phyloP scores from a whole-genome alignment of 2,113 vertebrate species.

The Theropithecus gelada region DNA sequence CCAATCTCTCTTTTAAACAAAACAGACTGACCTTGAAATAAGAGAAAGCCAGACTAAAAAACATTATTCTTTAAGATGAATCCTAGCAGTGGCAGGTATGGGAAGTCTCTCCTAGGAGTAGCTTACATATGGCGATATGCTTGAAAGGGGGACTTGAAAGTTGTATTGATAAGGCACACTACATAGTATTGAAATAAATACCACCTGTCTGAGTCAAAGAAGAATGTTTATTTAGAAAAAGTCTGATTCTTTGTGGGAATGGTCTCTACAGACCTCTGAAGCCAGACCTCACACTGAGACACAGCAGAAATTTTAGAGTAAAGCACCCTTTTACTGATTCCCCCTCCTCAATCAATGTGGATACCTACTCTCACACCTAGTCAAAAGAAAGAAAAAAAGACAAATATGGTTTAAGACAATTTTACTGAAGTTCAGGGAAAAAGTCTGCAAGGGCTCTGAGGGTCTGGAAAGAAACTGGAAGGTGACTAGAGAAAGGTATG shows the following conservation, averaged over 20 bases:
- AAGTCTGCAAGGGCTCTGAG: neutral
- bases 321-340: neutral
- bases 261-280: neutral
- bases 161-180: neutral
- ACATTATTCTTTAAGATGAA: neutral
- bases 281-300: neutral
- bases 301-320: neutral
- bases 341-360: neutral
- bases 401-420: neutral
- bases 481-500: fast-evolving
- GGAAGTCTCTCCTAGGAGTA: neutral
- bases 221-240: neutral
- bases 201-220: neutral
- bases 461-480: neutral
- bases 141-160: neutral
- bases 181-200: fast-evolving
- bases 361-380: neutral
- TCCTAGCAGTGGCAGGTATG: neutral
- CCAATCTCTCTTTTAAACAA: constrained; percentile 18
- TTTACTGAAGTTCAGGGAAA: neutral
- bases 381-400: neutral
- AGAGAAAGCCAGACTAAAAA: neutral
- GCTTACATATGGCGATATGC: neutral
- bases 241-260: neutral
- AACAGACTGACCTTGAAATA: neutral